These are phyloP conservation scores for Columba guinea DNA, from an alignment of 2,797 vertebrate species.

Conservation along the genomic window DNA sequence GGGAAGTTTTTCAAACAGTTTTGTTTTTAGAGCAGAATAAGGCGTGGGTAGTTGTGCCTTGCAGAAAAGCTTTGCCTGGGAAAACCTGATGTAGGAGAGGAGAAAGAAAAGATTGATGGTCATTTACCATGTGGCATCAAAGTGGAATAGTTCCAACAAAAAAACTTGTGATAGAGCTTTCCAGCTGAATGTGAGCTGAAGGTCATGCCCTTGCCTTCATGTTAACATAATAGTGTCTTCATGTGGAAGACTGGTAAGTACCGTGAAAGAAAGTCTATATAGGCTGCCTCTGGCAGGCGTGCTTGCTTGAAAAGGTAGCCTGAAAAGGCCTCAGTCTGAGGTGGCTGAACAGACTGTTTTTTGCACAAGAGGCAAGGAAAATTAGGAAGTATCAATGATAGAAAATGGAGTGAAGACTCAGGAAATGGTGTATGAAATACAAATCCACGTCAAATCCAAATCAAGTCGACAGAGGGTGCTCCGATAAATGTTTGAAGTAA, in stretches of 20 bases:
- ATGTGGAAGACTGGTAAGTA: not conserved
- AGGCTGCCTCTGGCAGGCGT: not conserved
- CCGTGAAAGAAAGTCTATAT: not conserved
- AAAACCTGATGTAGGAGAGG: slow-evolving; percentile 39
- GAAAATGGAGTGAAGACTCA: not conserved
- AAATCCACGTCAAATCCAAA: not conserved
- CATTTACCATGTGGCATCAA: not conserved
- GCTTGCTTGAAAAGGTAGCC: not conserved
- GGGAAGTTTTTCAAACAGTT: slow-evolving; percentile 46
- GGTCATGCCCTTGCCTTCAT: not conserved
- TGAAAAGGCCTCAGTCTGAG: not conserved
- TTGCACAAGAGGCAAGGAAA: not conserved
- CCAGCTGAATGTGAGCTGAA: slow-evolving; percentile 2
- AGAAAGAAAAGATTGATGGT: not conserved
- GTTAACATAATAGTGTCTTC: not conserved
- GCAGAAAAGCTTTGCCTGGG: slow-evolving; percentile 41
- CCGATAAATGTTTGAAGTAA: not conserved
- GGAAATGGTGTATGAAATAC: not conserved
- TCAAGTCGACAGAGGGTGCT: not conserved
- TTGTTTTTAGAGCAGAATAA: slow-evolving; percentile 37
- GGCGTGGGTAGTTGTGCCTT: slow-evolving; percentile 34
- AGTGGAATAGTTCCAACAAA: not conserved
- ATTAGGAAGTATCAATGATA: not conserved
- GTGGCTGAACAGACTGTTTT: not conserved
- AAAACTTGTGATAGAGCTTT: not conserved